Evolutionary conservation across 2,888 invertebrate genomes (phyloP).

Genomic region (Perizoma flavofasciatum): DNA sequence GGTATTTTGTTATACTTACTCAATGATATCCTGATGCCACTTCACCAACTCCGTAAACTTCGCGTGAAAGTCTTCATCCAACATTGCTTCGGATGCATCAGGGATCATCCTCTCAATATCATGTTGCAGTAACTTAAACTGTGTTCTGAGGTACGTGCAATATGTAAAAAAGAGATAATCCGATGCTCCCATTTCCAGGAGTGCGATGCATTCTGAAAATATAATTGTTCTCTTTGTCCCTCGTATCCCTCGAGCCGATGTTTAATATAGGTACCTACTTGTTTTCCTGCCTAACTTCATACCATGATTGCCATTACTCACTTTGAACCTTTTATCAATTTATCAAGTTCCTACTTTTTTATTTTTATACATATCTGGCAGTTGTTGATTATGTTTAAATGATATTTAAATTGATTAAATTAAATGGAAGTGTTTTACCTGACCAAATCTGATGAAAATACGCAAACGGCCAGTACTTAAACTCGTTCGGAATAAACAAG

Average conservation of each 20-base stretch:
- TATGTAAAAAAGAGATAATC: constrained; percentile 56
- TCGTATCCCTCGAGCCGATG: no score
- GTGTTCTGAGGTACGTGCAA: constrained; percentile 50
- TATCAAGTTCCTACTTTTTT: no score
- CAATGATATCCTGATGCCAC: constrained; percentile 53
- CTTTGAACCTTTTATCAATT: no score
- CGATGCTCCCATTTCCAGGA: constrained; percentile 47
- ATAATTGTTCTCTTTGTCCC: neutral
- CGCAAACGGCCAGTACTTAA: no score
- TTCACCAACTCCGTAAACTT: constrained; percentile 43
- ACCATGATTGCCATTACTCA: no score
- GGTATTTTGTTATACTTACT: constrained; percentile 39
- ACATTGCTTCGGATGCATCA: neutral
- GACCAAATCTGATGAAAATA: constrained; percentile 57
- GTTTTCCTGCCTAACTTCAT: no score
- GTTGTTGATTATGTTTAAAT: no score
- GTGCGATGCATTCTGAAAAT: constrained; percentile 51
- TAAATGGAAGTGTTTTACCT: constrained; percentile 37
- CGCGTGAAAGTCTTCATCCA: constrained; percentile 24
- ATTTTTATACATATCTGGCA: no score
- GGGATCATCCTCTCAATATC: constrained; percentile 45
- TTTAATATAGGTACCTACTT: no score
- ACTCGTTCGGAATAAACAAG: constrained; percentile 48
- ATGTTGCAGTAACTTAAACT: constrained; percentile 48
- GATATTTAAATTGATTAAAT: no score